Conservation (phyloP, 2,888 invertebrate genomes). For the Amiota minor region DNA sequence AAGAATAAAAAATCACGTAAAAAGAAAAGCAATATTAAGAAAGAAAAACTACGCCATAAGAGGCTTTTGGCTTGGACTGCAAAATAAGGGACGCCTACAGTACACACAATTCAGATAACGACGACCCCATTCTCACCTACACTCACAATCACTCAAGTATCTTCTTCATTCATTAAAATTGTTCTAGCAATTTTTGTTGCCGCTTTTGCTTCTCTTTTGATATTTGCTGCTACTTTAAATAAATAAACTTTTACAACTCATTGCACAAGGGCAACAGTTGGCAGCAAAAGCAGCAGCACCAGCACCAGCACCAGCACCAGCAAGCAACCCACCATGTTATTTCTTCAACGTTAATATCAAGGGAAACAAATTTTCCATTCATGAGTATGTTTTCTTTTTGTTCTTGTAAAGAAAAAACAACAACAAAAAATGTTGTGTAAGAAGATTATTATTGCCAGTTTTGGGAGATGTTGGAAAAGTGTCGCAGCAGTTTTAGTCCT, state of each 20-base stretch:
- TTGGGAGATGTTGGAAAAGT: too few species aligned
- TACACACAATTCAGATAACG: neutral
- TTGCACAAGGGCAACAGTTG: conserved; percentile 27
- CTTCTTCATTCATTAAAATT: neutral
- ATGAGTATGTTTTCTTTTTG: neutral
- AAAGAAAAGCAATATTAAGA: neutral
- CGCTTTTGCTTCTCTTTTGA: conserved; percentile 6
- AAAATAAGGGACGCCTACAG: neutral
- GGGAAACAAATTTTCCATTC: conserved; percentile 7
- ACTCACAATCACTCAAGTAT: neutral
- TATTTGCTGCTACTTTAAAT: conserved; percentile 10
- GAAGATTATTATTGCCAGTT: neutral
- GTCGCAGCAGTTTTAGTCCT: too few species aligned
- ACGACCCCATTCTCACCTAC: neutral
- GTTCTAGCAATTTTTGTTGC: neutral
- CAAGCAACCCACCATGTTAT: neutral
- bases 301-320: too few species aligned
- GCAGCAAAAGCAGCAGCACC: neutral
- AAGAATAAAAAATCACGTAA: neutral
- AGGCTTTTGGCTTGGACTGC: neutral
- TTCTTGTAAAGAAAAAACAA: neutral
- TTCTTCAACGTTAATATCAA: neutral
- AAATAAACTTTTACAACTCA: conserved; percentile 24
- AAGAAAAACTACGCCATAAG: conserved; percentile 17
- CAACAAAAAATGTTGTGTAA: neutral